phyloP scores from a whole-genome alignment of 1,140 invertebrate genomes.

The Scaptomyza hsui region DNA sequence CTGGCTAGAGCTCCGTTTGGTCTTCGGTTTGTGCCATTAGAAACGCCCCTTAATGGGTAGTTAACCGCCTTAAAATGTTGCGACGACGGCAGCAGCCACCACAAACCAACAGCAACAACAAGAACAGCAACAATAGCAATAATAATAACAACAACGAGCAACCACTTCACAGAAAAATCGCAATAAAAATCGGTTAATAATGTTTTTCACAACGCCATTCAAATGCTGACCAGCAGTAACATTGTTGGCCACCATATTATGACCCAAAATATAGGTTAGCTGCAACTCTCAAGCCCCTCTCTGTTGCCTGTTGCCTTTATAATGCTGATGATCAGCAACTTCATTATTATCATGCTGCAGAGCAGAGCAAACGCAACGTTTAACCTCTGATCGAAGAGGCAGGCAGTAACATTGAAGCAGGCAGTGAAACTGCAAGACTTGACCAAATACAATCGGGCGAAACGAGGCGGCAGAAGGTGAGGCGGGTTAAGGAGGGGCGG shows the following conservation, averaged over 20 bases:
- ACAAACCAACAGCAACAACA: constrained; percentile 8
- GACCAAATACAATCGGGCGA: constrained; percentile 41
- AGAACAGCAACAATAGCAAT: constrained; percentile 31
- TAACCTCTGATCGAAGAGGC: constrained; percentile 67
- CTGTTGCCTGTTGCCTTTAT: constrained; percentile 38
- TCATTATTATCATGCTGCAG: constrained; percentile 27
- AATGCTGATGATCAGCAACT: constrained; percentile 64
- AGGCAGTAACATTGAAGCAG: constrained; percentile 36
- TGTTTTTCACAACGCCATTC: constrained; percentile 82
- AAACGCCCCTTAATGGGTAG: constrained; percentile 80
- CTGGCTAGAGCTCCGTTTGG: constrained; percentile 32
- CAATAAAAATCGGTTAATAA: constrained; percentile 82
- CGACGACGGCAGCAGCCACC: constrained; percentile 34
- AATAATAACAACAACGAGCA: constrained; percentile 10
- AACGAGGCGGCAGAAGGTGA: background rate
- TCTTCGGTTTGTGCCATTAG: constrained; percentile 68
- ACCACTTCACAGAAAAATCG: constrained; percentile 32
- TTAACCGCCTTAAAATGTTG: constrained; percentile 78
- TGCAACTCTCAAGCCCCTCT: constrained; percentile 19
- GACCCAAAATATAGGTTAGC: constrained; percentile 77
- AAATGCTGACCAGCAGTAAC: constrained; percentile 48
- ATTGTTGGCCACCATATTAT: constrained; percentile 47
- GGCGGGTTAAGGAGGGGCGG: background rate
- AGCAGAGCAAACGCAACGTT: constrained; percentile 56
- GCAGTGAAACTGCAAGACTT: constrained; percentile 30